Evolutionary conservation across 2,888 invertebrate species (phyloP), one percentile per base, ranked within the genome.

Genomic region (Netelia virgata): DNA sequence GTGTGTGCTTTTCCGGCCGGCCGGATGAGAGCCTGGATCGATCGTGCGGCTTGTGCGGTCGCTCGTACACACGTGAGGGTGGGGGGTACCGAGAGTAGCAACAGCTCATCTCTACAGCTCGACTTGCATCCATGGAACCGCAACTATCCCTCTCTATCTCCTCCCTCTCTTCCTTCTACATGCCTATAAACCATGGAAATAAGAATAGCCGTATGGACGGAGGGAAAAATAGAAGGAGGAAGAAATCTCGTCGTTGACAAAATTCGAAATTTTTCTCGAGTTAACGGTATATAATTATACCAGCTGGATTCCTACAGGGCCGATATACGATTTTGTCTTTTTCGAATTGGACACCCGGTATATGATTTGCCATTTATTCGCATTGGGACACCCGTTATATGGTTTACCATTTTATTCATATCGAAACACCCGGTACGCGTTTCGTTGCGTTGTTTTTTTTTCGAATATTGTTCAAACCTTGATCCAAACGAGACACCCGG

Each of bases 31-130:
- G 83, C 72, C 81, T 84, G 77, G 81, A 84, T 84, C 84, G 84
- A 84, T 84, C 81, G 84, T 81, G 84, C 55, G 84, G 84, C 70
- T 84, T 84, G 77, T 84, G 80, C 84, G 84, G 84, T 84, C 50
- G 69, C 47, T 70, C 57, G 68, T 70, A 78, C 69, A 70, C 70
- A 61, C 23, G 28, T 55, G 36, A 61, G 76, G 69, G 69, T 50
- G 77, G 36, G 53, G 36, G 76, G 55, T 66, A 76, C 57, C 47
- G 74, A 57, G 50, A 73, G 28, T 28, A 28, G 28, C 68, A 50
- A 14, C 20, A 43, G 63, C 73, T 28, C 72, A 11, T 63, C 55
- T 64, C 61, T 66, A 5, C 28, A 28, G 28, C 57, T 61, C 41
- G 53, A 55, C 69, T 43, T 80, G 73, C 20, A 74, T 73, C 36